Percentiles rank a stretch among this genome's conserved stretches.
These are phyloP conservation scores for Agelastica alni DNA, from an alignment of 2,888 invertebrate genomes.

Conservation along the genomic window DNA sequence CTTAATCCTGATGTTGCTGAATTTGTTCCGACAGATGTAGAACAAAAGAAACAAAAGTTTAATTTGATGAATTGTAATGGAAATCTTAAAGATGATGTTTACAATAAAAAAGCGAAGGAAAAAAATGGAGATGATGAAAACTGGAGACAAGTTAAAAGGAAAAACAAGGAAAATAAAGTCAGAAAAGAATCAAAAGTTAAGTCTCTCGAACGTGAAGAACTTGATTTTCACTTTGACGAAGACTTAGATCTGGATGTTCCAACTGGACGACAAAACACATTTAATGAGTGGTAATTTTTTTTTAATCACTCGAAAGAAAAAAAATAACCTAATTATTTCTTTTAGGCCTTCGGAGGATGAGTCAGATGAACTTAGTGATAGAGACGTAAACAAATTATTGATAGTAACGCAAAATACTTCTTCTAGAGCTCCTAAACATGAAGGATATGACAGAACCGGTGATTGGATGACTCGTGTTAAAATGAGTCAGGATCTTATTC, in stretches of 20 bases:
- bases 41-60: constrained; percentile 35
- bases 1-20: constrained; percentile 87
- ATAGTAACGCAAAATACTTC: constrained; percentile 82
- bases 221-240: constrained; percentile 97
- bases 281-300: constrained; percentile 78
- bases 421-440: constrained; percentile 73
- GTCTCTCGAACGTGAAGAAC: constrained; percentile 67
- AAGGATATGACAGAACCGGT: constrained; percentile 88
- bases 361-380: constrained; percentile 89
- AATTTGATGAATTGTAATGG: constrained; percentile 28
- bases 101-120: constrained; percentile 26
- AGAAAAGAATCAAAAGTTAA: constrained; percentile 45
- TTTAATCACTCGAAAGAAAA: too few species aligned
- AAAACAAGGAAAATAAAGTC: constrained; percentile 51
- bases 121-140: constrained; percentile 51
- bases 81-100: constrained; percentile 5
- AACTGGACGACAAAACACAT: constrained; percentile 79
- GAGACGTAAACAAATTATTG: constrained; percentile 89
- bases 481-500: constrained; percentile 92
- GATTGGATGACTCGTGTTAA: constrained; percentile 89
- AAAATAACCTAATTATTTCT: too few species aligned
- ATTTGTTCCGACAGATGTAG: constrained; percentile 67
- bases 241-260: constrained; percentile 79
- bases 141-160: constrained; percentile 64
- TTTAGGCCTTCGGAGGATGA: constrained; percentile 75